Conservation (phyloP, 1,140 invertebrate genomes). For the Drosophila ficusphila region DNA sequence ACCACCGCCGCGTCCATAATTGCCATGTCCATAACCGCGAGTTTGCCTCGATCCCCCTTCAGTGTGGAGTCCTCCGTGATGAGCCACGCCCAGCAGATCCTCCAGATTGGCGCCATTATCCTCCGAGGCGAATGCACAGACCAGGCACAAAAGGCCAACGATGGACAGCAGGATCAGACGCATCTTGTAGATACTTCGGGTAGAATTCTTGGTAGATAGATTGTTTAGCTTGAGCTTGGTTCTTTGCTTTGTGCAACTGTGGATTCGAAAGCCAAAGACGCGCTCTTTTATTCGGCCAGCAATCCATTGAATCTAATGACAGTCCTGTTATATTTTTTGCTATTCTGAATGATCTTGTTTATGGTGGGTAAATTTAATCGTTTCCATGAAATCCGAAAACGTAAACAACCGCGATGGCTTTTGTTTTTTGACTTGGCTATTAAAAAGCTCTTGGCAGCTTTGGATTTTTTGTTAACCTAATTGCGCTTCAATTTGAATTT, state of each 20-base stretch:
- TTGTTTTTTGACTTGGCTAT: constrained; percentile 1
- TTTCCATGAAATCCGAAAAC: constrained; percentile 1
- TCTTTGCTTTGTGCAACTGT: constrained; percentile 23
- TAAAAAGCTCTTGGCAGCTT: constrained; percentile 16
- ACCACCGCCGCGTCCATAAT: constrained; percentile 12
- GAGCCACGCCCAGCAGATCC: constrained; percentile 40
- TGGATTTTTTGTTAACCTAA: constrained; percentile 5
- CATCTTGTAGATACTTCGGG: constrained; percentile 22
- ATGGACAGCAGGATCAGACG: constrained; percentile 41
- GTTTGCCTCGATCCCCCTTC: constrained; percentile 34
- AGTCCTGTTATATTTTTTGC: constrained; percentile 24
- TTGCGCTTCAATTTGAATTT: constrained; percentile 1
- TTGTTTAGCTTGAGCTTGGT: not conserved
- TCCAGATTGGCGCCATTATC: constrained; percentile 3
- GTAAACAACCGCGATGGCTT: constrained; percentile 8
- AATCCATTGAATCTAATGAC: not conserved
- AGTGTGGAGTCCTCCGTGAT: constrained; percentile 46
- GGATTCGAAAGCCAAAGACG: not conserved
- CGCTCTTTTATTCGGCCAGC: constrained; percentile 40
- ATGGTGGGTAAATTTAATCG: not conserved
- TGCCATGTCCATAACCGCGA: constrained; percentile 13
- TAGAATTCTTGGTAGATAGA: not conserved
- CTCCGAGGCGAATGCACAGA: constrained; percentile 17
- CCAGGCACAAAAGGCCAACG: constrained; percentile 29
- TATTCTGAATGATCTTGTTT: constrained; percentile 9